Percentiles rank a stretch among this genome's conserved stretches.
Conservation (phyloP, 53 echinoderm and acorn worm species). For the Mesocentrotus franciscanus region DNA sequence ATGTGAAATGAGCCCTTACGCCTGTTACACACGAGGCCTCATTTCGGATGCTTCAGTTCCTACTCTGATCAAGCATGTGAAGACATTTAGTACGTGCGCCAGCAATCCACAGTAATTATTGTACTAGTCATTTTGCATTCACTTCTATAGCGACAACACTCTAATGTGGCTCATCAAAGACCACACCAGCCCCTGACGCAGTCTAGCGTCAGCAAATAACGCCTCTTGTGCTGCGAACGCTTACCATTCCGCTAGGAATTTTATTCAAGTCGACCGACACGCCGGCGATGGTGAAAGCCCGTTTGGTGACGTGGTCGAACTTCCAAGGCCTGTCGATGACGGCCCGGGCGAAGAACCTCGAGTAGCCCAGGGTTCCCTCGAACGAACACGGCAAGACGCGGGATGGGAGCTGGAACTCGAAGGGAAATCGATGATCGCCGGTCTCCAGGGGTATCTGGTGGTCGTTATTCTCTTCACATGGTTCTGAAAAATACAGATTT, state of each 20-base stretch:
- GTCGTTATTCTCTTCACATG: constrained; percentile 63
- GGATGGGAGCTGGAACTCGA: constrained; percentile 83
- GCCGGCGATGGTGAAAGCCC: constrained; percentile 89
- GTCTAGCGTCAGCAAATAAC: background rate
- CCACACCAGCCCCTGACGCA: no score
- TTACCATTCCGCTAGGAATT: constrained; percentile 83
- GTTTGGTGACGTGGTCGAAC: constrained; percentile 92
- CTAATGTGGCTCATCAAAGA: no score
- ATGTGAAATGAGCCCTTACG: no score
- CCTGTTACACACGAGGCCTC: no score
- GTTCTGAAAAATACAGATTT: background rate
- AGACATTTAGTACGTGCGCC: no score
- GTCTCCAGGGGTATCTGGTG: constrained; percentile 69
- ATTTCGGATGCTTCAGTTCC: no score
- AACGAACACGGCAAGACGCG: constrained; percentile 89
- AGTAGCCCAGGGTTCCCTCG: constrained; percentile 90
- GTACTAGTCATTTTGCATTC: no score
- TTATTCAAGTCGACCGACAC: constrained; percentile 86
- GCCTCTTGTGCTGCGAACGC: background rate
- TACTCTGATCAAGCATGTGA: background rate
- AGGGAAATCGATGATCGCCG: constrained; percentile 84
- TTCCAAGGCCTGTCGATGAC: constrained; percentile 97
- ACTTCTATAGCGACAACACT: no score
- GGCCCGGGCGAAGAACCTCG: constrained; percentile 83
- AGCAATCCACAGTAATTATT: no score